Conservation (phyloP, 2,113 vertebrate species). For the Leuciscus idus region DNA sequence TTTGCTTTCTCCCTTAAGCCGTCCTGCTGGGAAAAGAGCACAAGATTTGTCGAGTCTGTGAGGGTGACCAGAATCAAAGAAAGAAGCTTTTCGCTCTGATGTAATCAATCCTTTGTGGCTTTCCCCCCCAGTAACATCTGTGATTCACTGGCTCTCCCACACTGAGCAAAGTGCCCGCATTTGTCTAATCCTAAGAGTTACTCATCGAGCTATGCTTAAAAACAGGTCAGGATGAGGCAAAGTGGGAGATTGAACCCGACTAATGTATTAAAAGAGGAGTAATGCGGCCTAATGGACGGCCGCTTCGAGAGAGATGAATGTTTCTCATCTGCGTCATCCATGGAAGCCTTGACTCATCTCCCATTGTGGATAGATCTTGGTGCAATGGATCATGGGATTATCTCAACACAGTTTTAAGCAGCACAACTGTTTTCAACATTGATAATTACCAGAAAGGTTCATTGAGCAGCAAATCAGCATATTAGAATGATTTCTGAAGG, state of each 20-base stretch:
- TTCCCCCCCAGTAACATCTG: not conserved
- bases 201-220: slow-evolving; percentile 49
- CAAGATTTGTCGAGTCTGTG: slow-evolving; percentile 22
- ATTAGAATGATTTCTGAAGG: too few relatives aligned
- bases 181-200: slow-evolving; percentile 40
- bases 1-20: not conserved
- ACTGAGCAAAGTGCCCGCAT: slow-evolving; percentile 43
- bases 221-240: slow-evolving; percentile 47
- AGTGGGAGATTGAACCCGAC: slow-evolving; percentile 26
- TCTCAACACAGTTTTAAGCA: not conserved
- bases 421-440: too few relatives aligned
- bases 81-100: slow-evolving; percentile 29
- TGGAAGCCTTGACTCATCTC: not conserved
- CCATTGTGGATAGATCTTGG: too few relatives aligned
- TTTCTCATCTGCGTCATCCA: not conserved
- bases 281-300: slow-evolving; percentile 6
- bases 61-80: slow-evolving; percentile 10
- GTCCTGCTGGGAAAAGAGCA: slow-evolving; percentile 19
- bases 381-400: too few relatives aligned
- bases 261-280: slow-evolving; percentile 22
- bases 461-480: too few relatives aligned
- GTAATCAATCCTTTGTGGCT: slow-evolving; percentile 39
- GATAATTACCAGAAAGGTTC: too few relatives aligned
- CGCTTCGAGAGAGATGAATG: not conserved
- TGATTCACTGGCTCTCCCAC: slow-evolving; percentile 34